Conservation (phyloP, 2,113 vertebrate species). For the Sarotherodon lohbergeri region DNA sequence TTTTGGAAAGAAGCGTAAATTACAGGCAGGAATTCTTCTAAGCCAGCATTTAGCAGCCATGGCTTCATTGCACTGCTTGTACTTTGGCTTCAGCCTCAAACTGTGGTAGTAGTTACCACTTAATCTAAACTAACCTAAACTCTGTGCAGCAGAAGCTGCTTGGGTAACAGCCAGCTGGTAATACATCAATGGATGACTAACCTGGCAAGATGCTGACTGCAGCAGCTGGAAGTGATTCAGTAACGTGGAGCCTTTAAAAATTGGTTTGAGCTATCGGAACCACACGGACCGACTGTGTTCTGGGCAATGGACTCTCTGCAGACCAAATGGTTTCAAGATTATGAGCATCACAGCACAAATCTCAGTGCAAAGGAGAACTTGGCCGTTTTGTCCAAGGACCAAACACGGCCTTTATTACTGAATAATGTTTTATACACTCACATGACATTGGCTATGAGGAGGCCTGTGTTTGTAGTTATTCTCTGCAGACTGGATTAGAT, state of each 20-base stretch:
- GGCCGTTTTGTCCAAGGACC: not conserved
- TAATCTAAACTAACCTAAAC: not conserved
- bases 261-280: slow-evolving; percentile 72
- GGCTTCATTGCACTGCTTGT: not conserved
- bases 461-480: not conserved
- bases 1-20: not conserved
- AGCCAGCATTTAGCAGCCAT: not conserved
- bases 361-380: not conserved
- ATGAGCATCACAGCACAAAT: slow-evolving; percentile 21
- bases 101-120: not conserved
- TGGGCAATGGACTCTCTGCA: slow-evolving; percentile 73
- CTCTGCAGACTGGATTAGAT: not conserved
- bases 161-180: slow-evolving; percentile 16
- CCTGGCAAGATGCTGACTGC: slow-evolving; percentile 53
- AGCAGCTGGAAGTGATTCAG: slow-evolving; percentile 88
- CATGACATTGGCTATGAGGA: not conserved
- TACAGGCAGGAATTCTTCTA: not conserved
- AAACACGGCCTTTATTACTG: not conserved
- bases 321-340: slow-evolving; percentile 60
- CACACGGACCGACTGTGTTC: slow-evolving; percentile 77
- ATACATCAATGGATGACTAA: slow-evolving; percentile 29
- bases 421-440: not conserved
- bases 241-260: slow-evolving; percentile 65
- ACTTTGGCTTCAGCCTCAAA: not conserved
- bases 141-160: not conserved